Evolutionary conservation across 2,888 invertebrate species (phyloP).

Genomic region (Cacoxenus indagator): DNA sequence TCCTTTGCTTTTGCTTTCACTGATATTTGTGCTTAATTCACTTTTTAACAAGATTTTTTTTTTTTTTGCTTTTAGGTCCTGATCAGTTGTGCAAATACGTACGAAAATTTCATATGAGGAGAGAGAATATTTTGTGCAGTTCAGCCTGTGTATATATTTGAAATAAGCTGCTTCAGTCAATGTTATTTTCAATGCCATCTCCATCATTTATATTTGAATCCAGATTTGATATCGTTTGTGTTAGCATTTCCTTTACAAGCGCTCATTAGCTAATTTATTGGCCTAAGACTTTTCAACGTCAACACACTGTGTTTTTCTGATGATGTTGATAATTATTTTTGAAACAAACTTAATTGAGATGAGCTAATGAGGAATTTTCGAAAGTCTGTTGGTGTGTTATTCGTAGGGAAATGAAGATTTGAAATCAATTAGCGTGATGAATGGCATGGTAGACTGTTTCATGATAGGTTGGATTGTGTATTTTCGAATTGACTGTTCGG

Average conservation of each 20-base stretch:
- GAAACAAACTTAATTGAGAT: no score
- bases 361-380: no score
- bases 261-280: constrained; percentile 15
- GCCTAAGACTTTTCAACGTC: background rate
- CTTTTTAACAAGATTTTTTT: no score
- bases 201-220: background rate
- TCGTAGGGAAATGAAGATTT: no score
- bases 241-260: constrained; percentile 5
- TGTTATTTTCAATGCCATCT: background rate
- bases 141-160: constrained; percentile 14
- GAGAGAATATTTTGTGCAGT: background rate
- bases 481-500: no score
- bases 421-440: no score
- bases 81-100: constrained; percentile 16
- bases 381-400: no score
- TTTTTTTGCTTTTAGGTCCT: background rate
- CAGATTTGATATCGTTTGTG: background rate
- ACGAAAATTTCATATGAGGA: background rate
- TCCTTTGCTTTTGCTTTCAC: no score
- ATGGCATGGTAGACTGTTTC: no score
- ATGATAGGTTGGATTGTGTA: no score
- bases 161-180: constrained; percentile 9
- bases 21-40: no score
- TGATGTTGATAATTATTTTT: no score
- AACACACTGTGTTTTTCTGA: background rate